These are phyloP conservation scores for Pandemis corylana DNA, from an alignment of 2,888 invertebrate genomes.

Conservation along the genomic window DNA sequence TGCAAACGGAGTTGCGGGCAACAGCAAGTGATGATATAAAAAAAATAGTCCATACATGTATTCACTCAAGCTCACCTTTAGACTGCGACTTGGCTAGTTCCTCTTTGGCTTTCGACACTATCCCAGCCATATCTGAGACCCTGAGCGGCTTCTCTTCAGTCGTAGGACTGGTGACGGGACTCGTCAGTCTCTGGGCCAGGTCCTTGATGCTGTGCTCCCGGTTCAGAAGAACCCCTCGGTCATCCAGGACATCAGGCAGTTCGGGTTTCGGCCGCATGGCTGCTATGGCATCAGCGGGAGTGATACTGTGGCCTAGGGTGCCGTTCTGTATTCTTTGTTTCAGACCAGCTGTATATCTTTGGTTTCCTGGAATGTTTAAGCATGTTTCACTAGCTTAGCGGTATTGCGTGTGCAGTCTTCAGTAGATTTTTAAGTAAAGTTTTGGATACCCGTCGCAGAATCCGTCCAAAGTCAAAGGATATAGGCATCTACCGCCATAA, in stretches of 20 bases:
- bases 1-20: too few species aligned
- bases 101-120: conserved; percentile 97
- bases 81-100: conserved; percentile 95
- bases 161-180: conserved; percentile 81
- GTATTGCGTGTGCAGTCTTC: background rate
- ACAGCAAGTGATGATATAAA: too few species aligned
- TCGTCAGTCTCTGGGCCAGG: conserved; percentile 93
- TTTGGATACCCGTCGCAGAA: background rate
- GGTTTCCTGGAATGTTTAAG: conserved; percentile 75
- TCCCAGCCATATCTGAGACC: conserved; percentile 94
- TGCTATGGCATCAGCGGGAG: conserved; percentile 70
- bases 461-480: too few species aligned
- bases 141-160: conserved; percentile 87
- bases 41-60: too few species aligned
- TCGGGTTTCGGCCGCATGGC: conserved; percentile 84
- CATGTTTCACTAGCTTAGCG: background rate
- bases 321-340: conserved; percentile 87
- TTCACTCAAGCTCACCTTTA: conserved; percentile 82
- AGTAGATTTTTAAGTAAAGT: background rate
- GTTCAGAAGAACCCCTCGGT: conserved; percentile 88
- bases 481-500: too few species aligned
- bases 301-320: conserved; percentile 82
- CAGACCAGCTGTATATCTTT: conserved; percentile 83
- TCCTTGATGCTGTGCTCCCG: conserved; percentile 95
- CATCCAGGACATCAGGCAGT: conserved; percentile 82